A percentile compares a stretch with the other conserved stretches of the same genome.
Conservation (phyloP, 2,113 vertebrate species). For the Bubo bubo region DNA sequence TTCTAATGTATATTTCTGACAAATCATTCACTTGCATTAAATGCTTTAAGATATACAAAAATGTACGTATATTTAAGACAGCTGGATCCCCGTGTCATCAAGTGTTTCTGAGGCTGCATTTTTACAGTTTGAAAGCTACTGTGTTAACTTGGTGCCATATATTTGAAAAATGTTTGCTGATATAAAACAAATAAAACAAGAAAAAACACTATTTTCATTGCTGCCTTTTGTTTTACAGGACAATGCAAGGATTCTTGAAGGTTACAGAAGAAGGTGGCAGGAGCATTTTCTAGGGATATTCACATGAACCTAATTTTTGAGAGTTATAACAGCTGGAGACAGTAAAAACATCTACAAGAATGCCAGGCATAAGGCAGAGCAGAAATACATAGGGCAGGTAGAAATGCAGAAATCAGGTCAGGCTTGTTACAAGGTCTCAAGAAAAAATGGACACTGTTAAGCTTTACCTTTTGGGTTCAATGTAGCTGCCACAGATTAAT, state of each 20-base stretch:
- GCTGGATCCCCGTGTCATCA: not conserved
- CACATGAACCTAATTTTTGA: not conserved
- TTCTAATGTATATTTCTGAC: not conserved
- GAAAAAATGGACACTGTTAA: not conserved
- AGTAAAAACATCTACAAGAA: not conserved
- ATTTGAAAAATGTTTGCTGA: not conserved
- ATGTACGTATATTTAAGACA: not conserved
- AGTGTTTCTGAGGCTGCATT: not conserved
- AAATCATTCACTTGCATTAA: not conserved
- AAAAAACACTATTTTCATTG: not conserved
- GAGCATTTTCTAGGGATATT: not conserved
- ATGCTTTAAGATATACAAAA: not conserved
- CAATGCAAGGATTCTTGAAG: not conserved
- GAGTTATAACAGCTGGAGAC: not conserved
- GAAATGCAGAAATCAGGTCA: not conserved
- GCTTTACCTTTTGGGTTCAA: not conserved
- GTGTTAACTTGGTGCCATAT: not conserved
- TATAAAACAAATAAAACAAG: not conserved
- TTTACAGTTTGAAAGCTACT: not conserved
- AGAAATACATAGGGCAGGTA: not conserved
- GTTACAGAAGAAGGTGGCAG: not conserved
- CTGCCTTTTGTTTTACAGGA: not conserved
- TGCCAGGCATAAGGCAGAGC: not conserved
- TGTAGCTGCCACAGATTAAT: not conserved
- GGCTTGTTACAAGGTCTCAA: not conserved